Evolutionary conservation across 2,113 vertebrate species (phyloP).

Genomic region (Collichthys lucidus): DNA sequence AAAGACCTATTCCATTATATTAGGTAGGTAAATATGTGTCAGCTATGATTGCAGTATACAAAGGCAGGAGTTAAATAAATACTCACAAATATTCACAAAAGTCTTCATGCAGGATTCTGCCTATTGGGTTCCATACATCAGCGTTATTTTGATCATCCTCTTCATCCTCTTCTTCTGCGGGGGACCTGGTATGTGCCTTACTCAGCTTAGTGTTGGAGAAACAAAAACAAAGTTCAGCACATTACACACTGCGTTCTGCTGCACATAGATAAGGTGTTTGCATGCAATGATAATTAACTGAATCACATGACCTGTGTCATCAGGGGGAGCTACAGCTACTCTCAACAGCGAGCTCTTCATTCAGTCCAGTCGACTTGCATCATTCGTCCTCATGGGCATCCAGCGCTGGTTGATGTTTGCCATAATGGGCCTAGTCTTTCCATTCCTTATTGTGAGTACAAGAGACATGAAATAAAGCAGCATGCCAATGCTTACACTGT

Average conservation of each 20-base stretch:
- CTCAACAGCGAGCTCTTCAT: constrained; percentile 80
- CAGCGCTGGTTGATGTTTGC: constrained; percentile 65
- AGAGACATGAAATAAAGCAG: neutral
- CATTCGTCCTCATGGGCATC: constrained; percentile 73
- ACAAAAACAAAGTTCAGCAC: neutral
- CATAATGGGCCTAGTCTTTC: constrained; percentile 75
- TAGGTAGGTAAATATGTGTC: neutral
- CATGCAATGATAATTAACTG: neutral
- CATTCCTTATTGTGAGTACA: constrained; percentile 83
- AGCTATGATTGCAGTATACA: neutral
- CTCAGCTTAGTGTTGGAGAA: neutral
- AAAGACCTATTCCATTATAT: neutral
- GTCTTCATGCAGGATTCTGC: constrained; percentile 75
- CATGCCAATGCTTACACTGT: too few relatives aligned
- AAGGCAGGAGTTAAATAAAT: neutral
- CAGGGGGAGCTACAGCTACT: constrained; percentile 61
- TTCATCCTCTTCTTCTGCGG: constrained; percentile 82
- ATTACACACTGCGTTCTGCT: neutral
- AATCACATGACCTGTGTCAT: neutral
- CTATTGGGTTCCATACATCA: constrained; percentile 84
- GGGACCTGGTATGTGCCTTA: constrained; percentile 84
- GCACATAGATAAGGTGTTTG: neutral
- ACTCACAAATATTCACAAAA: neutral
- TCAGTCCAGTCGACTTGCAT: constrained; percentile 79
- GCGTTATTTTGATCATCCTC: constrained; percentile 80